Base-by-base conservation (phyloP, 2,888 invertebrate species). In the Mesoligia furuncula region DNA sequence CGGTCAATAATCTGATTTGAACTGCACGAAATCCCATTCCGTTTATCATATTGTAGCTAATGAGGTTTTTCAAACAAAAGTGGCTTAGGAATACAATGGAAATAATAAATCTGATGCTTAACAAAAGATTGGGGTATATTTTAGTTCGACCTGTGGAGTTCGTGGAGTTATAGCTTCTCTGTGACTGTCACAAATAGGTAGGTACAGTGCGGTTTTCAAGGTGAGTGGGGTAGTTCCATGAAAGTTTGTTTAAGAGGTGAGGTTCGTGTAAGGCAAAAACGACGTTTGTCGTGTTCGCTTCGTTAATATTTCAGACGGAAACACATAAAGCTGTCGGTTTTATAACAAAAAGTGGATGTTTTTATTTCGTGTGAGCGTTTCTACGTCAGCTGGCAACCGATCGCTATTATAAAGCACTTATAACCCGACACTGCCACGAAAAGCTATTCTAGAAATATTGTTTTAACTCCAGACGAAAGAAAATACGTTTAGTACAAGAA, bases 1-100 rank as follows among this genome's bases (percentile, higher is more conserved):
- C 69, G 85, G 79, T 67, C 85, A 83, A 85, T 80, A 78, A 86
- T 85, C 69, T 75, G 78, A 83, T 83, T 75, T 75, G 42, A 45
- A 75, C 61, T 66, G 68, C 71, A 66, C 68, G 73, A 69, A 75
- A 74, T 77, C 77, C 65, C 36, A 78, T 79, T 82, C 42, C 57
- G 62, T 79, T 77, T 81, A 81, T 77, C 76, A 85, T 74, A 54
- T 39, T 66, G 62, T 73, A 24, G 27, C 31, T 81, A 85, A 84
- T 84, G 59, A 76, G 57, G 45, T 77, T 67, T 79, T 79, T 62
- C 17, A 39, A 77, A 75, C 68, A 72, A 79, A 79, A 57, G 64
- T 70, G 65, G 65, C 42, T 85, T 54, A 6, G 27, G 24, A 48
- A 36, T 15, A 77, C 70, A 84, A 75, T 68, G 39, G 36, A 67